Evolutionary conservation across 1,140 invertebrate species (phyloP).

Genomic region (Liolophura sinensis): DNA sequence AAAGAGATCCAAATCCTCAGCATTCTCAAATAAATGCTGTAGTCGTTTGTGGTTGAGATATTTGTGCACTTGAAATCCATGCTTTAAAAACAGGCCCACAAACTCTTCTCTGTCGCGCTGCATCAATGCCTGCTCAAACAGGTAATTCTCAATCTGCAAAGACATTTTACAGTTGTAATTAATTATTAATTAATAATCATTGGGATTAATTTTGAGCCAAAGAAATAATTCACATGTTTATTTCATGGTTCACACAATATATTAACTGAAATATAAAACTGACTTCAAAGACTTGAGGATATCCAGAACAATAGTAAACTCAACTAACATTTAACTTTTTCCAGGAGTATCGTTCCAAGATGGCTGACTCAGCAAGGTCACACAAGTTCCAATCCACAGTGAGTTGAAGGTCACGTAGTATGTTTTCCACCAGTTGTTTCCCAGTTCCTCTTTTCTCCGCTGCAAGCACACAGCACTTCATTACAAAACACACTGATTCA

Average conservation of each 20-base stretch:
- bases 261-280: too few relatives aligned
- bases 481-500: conserved; percentile 5
- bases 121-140: conserved; percentile 58
- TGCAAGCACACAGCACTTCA: conserved; percentile 24
- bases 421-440: too few relatives aligned
- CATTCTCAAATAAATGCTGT: conserved; percentile 52
- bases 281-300: too few relatives aligned
- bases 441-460: conserved; percentile 43
- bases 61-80: conserved; percentile 57
- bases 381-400: conserved; percentile 61
- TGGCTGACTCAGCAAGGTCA: conserved; percentile 55
- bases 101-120: conserved; percentile 58
- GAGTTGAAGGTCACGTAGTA: conserved; percentile 50
- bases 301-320: conserved; percentile 3
- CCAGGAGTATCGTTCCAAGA: conserved; percentile 54
- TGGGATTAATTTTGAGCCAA: too few relatives aligned
- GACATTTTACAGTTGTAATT: background rate
- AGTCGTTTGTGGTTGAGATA: conserved; percentile 54
- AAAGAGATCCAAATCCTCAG: conserved; percentile 59
- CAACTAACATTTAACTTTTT: conserved; percentile 47
- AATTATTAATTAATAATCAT: too few relatives aligned
- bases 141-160: conserved; percentile 53
- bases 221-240: too few relatives aligned
- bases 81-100: conserved; percentile 58
- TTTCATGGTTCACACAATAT: too few relatives aligned